A percentile compares a stretch with the other conserved stretches of the same genome.
Conservation (phyloP, 2,113 vertebrate species). For the Lethenteron reissneri region DNA sequence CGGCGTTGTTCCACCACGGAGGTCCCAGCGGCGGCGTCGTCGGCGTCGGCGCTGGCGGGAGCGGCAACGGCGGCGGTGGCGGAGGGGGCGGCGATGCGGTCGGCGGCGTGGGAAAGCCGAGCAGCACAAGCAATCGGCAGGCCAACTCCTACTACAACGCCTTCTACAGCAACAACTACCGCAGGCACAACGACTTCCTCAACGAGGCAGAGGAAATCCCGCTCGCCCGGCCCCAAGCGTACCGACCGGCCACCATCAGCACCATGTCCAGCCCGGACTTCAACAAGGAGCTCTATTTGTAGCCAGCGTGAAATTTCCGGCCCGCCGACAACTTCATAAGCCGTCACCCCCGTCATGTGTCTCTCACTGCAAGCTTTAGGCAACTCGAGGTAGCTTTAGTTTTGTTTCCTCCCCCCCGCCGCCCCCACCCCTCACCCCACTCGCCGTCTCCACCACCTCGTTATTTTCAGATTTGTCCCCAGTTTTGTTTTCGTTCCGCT, state of each 20-base stretch:
- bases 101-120: not conserved
- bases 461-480: too few relatives aligned
- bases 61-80: not conserved
- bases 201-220: not conserved
- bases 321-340: not conserved
- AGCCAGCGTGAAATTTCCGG: not conserved
- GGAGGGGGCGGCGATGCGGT: not conserved
- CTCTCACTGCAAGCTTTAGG: not conserved
- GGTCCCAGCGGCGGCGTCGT: not conserved
- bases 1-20: not conserved
- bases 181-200: not conserved
- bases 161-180: slow-evolving; percentile 5
- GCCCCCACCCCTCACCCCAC: not conserved
- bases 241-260: not conserved
- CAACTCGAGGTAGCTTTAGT: not conserved
- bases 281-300: slow-evolving; percentile 6
- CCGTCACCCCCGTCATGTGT: not conserved
- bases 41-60: not conserved
- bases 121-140: not conserved
- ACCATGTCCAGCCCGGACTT: slow-evolving; percentile 2
- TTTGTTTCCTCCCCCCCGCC: not conserved
- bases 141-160: slow-evolving; percentile 6
- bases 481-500: too few relatives aligned
- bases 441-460: too few relatives aligned
- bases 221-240: slow-evolving; percentile 4